A percentile compares a stretch with the other conserved stretches of the same genome.
Evolutionary conservation across 2,797 vertebrate species (phyloP).

Genomic region (Holocentrus rufus): DNA sequence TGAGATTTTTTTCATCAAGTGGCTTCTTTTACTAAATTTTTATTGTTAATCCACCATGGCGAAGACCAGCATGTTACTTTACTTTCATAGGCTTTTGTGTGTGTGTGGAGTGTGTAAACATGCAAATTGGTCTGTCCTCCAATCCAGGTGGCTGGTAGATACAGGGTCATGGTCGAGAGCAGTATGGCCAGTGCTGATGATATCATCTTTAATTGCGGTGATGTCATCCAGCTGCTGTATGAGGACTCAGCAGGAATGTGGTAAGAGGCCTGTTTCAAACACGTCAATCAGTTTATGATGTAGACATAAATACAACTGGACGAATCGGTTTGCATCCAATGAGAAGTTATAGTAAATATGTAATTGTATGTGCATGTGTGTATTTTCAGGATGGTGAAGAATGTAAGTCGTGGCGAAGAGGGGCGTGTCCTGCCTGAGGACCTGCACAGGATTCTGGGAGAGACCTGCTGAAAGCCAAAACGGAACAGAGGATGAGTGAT

Average conservation of each 20-base stretch:
- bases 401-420: slow-evolving; percentile 89
- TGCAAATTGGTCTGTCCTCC: neutral
- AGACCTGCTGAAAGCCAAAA: slow-evolving; percentile 72
- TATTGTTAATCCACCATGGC: neutral
- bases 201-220: slow-evolving; percentile 88
- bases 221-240: slow-evolving; percentile 87
- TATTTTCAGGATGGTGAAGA: slow-evolving; percentile 87
- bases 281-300: neutral
- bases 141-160: slow-evolving; percentile 86
- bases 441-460: slow-evolving; percentile 88
- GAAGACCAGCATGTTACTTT: too few relatives aligned
- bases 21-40: neutral
- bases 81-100: too few relatives aligned
- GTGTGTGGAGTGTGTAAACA: too few relatives aligned
- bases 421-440: slow-evolving; percentile 85
- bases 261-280: slow-evolving; percentile 70
- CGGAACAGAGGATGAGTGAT: slow-evolving; percentile 43
- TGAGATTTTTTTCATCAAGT: slow-evolving; percentile 69
- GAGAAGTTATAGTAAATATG: neutral
- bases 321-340: neutral
- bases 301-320: neutral
- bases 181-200: slow-evolving; percentile 87
- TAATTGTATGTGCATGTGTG: neutral
- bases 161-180: slow-evolving; percentile 88
- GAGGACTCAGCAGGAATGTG: slow-evolving; percentile 86